Percentiles rank a stretch among this genome's conserved stretches.
Evolutionary conservation across 1,140 invertebrate species (phyloP).

Genomic region (Notospermus geniculatus): DNA sequence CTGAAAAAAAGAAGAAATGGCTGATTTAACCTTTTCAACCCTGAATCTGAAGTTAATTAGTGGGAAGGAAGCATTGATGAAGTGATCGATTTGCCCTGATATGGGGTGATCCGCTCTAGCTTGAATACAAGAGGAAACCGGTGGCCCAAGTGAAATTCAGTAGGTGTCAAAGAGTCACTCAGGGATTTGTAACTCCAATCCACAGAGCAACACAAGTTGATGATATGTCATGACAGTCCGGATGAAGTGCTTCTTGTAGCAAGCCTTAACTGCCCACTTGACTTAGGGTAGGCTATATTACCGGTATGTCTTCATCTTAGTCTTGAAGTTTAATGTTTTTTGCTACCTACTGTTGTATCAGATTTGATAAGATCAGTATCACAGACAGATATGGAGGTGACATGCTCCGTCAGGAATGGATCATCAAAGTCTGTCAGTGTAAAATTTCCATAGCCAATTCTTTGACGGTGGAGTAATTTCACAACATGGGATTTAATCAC

Average conservation of each 20-base stretch:
- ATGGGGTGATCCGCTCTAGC: no score
- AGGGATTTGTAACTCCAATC: background rate
- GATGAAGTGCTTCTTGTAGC: background rate
- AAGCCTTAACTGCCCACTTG: background rate
- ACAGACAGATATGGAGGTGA: constrained; percentile 37
- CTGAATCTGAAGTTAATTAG: no score
- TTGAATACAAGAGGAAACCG: no score
- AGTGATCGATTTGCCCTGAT: no score
- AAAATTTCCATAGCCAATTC: constrained; percentile 37
- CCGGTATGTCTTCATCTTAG: background rate
- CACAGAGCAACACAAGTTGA: background rate
- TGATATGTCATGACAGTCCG: background rate
- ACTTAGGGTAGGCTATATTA: background rate
- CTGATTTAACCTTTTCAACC: no score
- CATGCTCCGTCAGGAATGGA: constrained; percentile 39
- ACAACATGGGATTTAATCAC: constrained; percentile 39
- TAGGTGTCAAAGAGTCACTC: no score
- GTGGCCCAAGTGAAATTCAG: no score
- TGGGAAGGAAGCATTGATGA: no score
- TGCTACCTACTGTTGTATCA: constrained; percentile 31
- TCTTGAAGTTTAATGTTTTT: background rate
- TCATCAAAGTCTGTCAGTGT: constrained; percentile 42
- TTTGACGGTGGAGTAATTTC: constrained; percentile 29
- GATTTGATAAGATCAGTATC: constrained; percentile 32
- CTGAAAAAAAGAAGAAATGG: constrained; percentile 33